Conservation (phyloP, 2,888 invertebrate genomes). For the Parapristionchus giblindavisi region DNA sequence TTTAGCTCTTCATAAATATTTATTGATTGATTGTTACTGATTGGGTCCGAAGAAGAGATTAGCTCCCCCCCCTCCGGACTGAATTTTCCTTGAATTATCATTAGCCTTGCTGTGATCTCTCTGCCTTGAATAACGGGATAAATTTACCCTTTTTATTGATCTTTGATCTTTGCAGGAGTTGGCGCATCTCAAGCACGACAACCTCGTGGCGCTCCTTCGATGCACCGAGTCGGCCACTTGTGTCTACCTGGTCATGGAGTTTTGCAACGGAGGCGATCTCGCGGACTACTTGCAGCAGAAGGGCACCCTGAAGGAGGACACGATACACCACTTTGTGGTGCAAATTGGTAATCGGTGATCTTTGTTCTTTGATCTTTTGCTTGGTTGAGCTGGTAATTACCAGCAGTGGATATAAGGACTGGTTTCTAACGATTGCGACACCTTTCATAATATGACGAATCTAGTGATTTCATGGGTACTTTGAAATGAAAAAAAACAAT, state of each 20-base stretch:
- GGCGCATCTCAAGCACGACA: conserved; percentile 95
- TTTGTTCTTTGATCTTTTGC: too few relatives aligned
- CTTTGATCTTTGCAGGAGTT: conserved; percentile 78
- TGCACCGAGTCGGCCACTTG: conserved; percentile 94
- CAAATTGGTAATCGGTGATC: conserved; percentile 83
- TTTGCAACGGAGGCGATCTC: conserved; percentile 80
- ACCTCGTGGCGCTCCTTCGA: conserved; percentile 95
- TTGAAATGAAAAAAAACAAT: too few relatives aligned
- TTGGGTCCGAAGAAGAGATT: not conserved
- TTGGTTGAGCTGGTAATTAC: too few relatives aligned
- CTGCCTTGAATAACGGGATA: not conserved
- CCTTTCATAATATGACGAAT: too few relatives aligned
- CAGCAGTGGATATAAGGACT: too few relatives aligned
- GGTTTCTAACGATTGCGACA: too few relatives aligned
- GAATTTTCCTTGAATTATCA: not conserved
- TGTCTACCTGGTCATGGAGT: conserved; percentile 83
- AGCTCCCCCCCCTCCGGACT: not conserved
- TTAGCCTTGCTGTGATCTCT: not conserved
- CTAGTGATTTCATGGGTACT: too few relatives aligned
- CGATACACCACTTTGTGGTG: conserved; percentile 90
- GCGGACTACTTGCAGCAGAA: conserved; percentile 94
- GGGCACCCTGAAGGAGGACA: conserved; percentile 94
- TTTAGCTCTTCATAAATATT: too few relatives aligned
- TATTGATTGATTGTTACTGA: not conserved
- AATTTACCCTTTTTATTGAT: not conserved